Conservation (phyloP, 2,888 invertebrate species). For the Drosophila eohydei region DNA sequence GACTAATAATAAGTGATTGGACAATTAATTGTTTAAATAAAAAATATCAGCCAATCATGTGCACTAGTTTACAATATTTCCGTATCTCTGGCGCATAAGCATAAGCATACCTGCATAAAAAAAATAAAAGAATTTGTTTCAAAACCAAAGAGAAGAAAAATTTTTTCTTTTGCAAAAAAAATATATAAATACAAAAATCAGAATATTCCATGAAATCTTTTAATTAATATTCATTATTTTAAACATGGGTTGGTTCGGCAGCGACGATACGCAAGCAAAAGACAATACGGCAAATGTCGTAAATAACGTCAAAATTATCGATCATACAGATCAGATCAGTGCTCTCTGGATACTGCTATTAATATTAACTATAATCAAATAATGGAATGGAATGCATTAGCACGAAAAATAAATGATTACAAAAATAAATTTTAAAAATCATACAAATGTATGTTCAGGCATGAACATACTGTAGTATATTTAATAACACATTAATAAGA, state of each 20-base stretch:
- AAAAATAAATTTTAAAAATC: too few species aligned
- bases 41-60: not conserved
- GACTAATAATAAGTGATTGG: not conserved
- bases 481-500: too few species aligned
- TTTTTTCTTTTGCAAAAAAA: not conserved
- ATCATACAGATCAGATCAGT: not conserved
- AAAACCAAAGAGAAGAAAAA: not conserved
- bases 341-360: not conserved
- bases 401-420: too few species aligned
- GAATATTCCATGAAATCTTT: too few species aligned
- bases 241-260: not conserved
- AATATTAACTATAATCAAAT: too few species aligned
- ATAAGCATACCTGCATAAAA: too few species aligned
- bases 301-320: not conserved
- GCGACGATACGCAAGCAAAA: not conserved
- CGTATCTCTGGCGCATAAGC: too few species aligned
- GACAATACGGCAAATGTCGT: slow-evolving; percentile 6
- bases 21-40: not conserved
- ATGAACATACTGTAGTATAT: too few species aligned
- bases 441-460: too few species aligned
- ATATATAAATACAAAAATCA: not conserved
- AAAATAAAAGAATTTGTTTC: too few species aligned
- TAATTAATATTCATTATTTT: not conserved
- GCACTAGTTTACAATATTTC: too few species aligned
- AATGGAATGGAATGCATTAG: too few species aligned